Conservation (phyloP, 2,888 invertebrate species). For the Keiferia lycopersicella region DNA sequence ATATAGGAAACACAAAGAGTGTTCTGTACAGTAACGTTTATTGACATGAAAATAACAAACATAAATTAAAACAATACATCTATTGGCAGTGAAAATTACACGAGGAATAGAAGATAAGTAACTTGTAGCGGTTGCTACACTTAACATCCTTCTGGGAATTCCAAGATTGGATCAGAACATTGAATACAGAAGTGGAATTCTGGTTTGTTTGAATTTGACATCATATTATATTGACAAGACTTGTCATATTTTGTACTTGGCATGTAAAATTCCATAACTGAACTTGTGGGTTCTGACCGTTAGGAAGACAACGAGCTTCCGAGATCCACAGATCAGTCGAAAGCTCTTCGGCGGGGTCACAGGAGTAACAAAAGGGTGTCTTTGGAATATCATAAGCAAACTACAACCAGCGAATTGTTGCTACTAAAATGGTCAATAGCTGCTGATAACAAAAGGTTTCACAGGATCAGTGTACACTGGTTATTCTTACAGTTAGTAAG, state of each 20-base stretch:
- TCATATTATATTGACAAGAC: too few relatives aligned
- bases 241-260: too few relatives aligned
- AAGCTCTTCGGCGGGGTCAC: slow-evolving; percentile 31
- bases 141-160: slow-evolving; percentile 5
- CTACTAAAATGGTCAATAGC: too few relatives aligned
- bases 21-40: slow-evolving; percentile 14
- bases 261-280: too few relatives aligned
- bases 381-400: background rate
- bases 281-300: too few relatives aligned
- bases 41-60: background rate
- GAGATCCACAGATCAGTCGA: slow-evolving; percentile 33
- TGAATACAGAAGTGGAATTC: too few relatives aligned
- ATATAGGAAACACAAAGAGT: background rate
- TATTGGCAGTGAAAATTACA: slow-evolving; percentile 58
- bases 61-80: slow-evolving; percentile 36
- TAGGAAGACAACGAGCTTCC: slow-evolving; percentile 28
- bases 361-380: background rate
- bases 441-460: too few relatives aligned
- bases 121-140: slow-evolving; percentile 1
- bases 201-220: too few relatives aligned
- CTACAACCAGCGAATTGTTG: too few relatives aligned
- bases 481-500: too few relatives aligned
- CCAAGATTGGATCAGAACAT: background rate
- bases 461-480: too few relatives aligned
- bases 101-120: slow-evolving; percentile 36